Conservation (phyloP, 2,113 vertebrate species). For the Cephalopholis sonnerati region DNA sequence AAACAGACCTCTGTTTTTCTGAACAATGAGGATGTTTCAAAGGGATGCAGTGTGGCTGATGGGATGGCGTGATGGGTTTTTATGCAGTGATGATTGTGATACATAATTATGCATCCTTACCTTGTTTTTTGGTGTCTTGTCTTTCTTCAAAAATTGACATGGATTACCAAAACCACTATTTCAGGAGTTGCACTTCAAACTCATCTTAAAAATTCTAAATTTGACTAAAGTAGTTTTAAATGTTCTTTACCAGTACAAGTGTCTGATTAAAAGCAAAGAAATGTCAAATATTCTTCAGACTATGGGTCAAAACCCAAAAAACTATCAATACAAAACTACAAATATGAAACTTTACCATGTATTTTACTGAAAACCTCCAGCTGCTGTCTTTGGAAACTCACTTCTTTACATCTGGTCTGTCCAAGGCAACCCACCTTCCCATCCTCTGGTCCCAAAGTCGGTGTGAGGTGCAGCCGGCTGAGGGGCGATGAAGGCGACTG, state of each 20-base stretch:
- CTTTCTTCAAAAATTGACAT: conserved; percentile 3
- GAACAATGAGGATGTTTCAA: conserved; percentile 66
- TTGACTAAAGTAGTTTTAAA: neutral
- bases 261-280: conserved; percentile 11
- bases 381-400: conserved; percentile 30
- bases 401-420: conserved; percentile 37
- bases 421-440: conserved; percentile 60
- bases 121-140: conserved; percentile 37
- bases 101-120: conserved; percentile 60
- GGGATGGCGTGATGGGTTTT: conserved; percentile 66
- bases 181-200: conserved; percentile 4
- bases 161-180: neutral
- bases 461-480: conserved; percentile 24
- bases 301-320: conserved; percentile 26
- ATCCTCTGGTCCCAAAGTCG: conserved; percentile 42
- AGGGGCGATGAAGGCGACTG: conserved; percentile 22
- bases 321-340: neutral
- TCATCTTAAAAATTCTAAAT: neutral
- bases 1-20: conserved; percentile 43
- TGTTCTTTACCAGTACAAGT: neutral
- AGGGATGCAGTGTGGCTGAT: conserved; percentile 39
- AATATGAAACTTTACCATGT: conserved; percentile 36
- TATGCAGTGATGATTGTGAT: conserved; percentile 65
- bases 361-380: conserved; percentile 42
- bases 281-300: conserved; percentile 10